phyloP scores from a whole-genome alignment of 2,797 vertebrate genomes.

The Myotis daubentonii region DNA sequence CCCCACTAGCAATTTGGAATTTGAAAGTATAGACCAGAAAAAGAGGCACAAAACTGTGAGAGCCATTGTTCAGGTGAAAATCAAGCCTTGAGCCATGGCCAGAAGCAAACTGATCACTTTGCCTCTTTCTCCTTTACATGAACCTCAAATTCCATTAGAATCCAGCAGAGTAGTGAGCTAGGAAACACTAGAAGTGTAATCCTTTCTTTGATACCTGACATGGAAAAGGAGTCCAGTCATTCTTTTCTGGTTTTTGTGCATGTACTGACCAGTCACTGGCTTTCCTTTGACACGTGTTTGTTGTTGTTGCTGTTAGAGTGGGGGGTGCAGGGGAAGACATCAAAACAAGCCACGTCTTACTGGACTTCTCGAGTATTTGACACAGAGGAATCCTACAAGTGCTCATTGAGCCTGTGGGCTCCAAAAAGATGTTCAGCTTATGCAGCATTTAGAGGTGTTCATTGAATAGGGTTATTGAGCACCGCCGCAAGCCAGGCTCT shows the following conservation, averaged over 20 bases:
- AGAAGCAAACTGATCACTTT: not conserved
- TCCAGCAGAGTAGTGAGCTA: not conserved
- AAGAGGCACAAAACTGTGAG: not conserved
- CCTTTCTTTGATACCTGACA: not conserved
- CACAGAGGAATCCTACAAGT: not conserved
- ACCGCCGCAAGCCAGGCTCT: not conserved
- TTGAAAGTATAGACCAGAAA: not conserved
- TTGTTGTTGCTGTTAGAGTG: not conserved
- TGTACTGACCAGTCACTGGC: not conserved
- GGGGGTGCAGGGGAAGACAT: not conserved
- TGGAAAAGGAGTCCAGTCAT: not conserved
- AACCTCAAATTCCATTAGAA: not conserved
- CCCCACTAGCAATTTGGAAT: conserved; percentile 7
- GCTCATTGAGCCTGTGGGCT: not conserved
- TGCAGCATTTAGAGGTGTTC: not conserved
- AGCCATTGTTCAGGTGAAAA: not conserved
- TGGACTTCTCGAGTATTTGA: conserved; percentile 30
- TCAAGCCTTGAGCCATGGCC: not conserved
- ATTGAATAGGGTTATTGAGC: not conserved
- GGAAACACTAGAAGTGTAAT: not conserved
- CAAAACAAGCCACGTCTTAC: conserved; percentile 35
- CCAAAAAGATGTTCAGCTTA: not conserved
- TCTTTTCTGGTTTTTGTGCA: not conserved
- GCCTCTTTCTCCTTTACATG: not conserved
- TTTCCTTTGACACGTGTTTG: not conserved